Evolutionary conservation across 2,888 invertebrate species (phyloP), one percentile per base, ranked within the genome.

Genomic region (Lepetodrilus schrolli): DNA sequence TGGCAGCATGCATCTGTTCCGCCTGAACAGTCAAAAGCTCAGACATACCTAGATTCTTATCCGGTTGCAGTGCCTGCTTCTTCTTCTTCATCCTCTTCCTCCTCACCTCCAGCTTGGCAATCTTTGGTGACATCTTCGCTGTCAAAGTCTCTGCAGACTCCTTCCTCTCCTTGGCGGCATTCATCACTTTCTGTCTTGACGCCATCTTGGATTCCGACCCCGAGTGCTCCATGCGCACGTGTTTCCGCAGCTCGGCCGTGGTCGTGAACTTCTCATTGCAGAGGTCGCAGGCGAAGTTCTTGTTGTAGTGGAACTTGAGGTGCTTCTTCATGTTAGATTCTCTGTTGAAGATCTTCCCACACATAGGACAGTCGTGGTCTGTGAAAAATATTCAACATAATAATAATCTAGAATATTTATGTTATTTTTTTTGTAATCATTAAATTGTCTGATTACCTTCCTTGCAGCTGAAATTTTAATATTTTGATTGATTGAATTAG

Each of bases 251-350:
- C 30, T 74, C 68, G 1, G 77, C 78, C 36, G 77, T 78, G 26
- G 78, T 79, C 7, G 78, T 72, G 65, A 85, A 85, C 36, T 77
- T 77, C 8, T 79, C 79, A 20, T 72, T 70, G 77, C 86, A 86
- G 47, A 81, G 77, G 38, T 82, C 79, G 75, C 86, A 86, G 7
- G 82, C 81, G 20, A 83, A 84, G 69, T 82, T 79, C 73, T 82
- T 81, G 66, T 84, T 84, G 23, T 83, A 78, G 75, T 86, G 86
- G 65, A 85, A 85, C 17, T 83, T 79, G 47, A 84, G 89, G 79
- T 91, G 91, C 49, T 89, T 85, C 73, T 87, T 88, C 81, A 90
- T 85, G 72, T 90, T 90, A 4, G 89, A 87, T 36, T 84, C 80
- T 1, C 88, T 89, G 17, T 87, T 87, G 74, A 91, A 91, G 10